Percentiles rank a stretch among this genome's conserved stretches.
Conservation (phyloP, 1,140 invertebrate genomes). For the Hylaeus anthracinus region DNA sequence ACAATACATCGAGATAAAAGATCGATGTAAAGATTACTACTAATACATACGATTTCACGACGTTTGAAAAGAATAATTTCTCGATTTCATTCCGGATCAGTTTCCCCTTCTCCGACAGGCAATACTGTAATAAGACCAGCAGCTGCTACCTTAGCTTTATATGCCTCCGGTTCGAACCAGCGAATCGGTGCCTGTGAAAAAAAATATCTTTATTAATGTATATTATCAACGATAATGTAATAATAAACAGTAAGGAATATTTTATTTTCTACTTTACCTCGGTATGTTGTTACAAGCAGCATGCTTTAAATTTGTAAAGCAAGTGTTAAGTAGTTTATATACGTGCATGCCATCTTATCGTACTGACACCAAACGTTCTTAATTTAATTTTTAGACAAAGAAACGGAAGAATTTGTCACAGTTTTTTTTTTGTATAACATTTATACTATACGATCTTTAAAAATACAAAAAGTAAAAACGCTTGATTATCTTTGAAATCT, state of each 20-base stretch:
- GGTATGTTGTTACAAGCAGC: constrained; percentile 65
- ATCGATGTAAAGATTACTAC: constrained; percentile 33
- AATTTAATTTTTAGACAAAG: neutral
- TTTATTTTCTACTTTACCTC: constrained; percentile 64
- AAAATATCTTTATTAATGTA: constrained; percentile 19
- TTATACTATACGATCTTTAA: neutral
- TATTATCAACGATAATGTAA: constrained; percentile 12
- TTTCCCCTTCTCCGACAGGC: constrained; percentile 72
- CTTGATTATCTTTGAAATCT: constrained; percentile 35
- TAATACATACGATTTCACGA: constrained; percentile 44
- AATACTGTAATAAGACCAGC: constrained; percentile 76
- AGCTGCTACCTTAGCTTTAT: constrained; percentile 78
- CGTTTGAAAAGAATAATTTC: constrained; percentile 11
- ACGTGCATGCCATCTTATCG: constrained; percentile 44
- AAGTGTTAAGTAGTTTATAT: constrained; percentile 41
- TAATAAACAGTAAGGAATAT: neutral
- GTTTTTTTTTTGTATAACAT: neutral
- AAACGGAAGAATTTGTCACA: neutral
- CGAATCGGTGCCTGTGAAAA: constrained; percentile 78
- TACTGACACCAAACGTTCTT: neutral
- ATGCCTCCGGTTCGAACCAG: constrained; percentile 81
- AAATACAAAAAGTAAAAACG: constrained; percentile 30
- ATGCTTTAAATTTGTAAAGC: constrained; percentile 70
- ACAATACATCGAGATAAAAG: constrained; percentile 34
- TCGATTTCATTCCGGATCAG: constrained; percentile 73